Evolutionary conservation across 1,140 invertebrate genomes (phyloP).

Genomic region (Magallana ariakensis): DNA sequence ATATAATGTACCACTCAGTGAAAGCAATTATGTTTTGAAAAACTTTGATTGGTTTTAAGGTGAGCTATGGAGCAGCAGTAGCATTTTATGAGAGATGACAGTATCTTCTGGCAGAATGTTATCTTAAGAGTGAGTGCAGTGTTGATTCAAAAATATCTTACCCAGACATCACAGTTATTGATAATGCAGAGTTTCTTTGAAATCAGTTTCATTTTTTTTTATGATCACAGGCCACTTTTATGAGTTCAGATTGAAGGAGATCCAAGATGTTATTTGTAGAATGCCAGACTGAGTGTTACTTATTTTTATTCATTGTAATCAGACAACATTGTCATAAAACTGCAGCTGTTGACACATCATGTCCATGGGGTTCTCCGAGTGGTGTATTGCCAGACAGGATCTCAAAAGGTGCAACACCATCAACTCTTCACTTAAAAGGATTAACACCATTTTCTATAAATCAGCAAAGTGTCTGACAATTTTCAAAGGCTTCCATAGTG

Average conservation of each 20-base stretch:
- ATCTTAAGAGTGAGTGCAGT: not conserved
- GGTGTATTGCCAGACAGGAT: constrained; percentile 9
- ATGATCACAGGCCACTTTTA: constrained; percentile 7
- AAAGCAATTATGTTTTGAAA: too few species aligned
- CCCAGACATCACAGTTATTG: constrained; percentile 27
- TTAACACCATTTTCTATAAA: constrained; percentile 22
- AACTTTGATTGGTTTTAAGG: too few species aligned
- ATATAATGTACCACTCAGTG: too few species aligned
- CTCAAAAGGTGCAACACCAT: constrained; percentile 17
- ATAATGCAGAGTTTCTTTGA: constrained; percentile 26
- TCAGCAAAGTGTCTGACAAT: constrained; percentile 16
- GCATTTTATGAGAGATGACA: not conserved
- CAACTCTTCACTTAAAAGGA: not conserved
- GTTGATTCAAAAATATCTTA: not conserved
- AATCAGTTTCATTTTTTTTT: constrained; percentile 34
- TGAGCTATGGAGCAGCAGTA: too few species aligned
- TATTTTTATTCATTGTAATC: constrained; percentile 37
- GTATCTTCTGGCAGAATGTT: not conserved
- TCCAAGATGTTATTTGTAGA: constrained; percentile 21
- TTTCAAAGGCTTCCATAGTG: not conserved
- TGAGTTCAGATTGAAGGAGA: constrained; percentile 18
- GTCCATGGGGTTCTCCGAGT: not conserved
- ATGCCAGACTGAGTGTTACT: constrained; percentile 24
- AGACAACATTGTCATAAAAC: constrained; percentile 24
- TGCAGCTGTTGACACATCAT: constrained; percentile 33